Evolutionary conservation across 37 sponge, comb jelly and placozoan species (phyloP).

Genomic region (Geodia barretti): DNA sequence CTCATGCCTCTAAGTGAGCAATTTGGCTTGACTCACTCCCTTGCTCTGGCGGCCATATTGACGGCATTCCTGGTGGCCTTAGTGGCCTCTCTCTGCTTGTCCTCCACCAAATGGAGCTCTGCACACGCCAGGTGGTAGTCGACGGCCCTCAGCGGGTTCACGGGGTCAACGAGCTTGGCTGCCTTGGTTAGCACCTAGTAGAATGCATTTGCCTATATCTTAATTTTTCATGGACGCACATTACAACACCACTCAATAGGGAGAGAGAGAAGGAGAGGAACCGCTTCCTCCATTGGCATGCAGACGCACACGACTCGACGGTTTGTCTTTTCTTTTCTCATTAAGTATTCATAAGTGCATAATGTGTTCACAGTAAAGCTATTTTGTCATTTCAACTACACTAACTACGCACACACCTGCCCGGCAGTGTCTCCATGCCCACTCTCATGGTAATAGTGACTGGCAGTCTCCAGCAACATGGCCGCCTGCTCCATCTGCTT

Average conservation of each 20-base stretch:
- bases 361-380: no score
- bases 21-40: slow-evolving; percentile 56
- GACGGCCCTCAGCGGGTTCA: slow-evolving; percentile 39
- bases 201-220: no score
- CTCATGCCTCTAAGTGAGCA: no score
- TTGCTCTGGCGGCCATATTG: slow-evolving; percentile 62
- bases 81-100: slow-evolving; percentile 53
- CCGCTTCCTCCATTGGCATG: no score
- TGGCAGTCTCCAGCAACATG: slow-evolving; percentile 39
- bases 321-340: no score
- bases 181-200: slow-evolving; percentile 50
- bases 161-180: slow-evolving; percentile 54
- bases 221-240: no score
- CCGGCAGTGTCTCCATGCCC: slow-evolving; percentile 73
- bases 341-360: no score
- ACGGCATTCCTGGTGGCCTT: slow-evolving; percentile 49
- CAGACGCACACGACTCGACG: no score
- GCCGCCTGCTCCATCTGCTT: slow-evolving; percentile 18
- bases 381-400: no score
- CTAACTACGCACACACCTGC: slow-evolving; percentile 21
- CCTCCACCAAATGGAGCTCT: slow-evolving; percentile 48
- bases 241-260: no score
- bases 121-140: slow-evolving; percentile 47
- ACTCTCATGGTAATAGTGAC: slow-evolving; percentile 60
- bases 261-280: no score